Evolutionary conservation across 2,888 invertebrate genomes (phyloP), one percentile per base, ranked within the genome.

Genomic region (Drosophila seclusa): DNA sequence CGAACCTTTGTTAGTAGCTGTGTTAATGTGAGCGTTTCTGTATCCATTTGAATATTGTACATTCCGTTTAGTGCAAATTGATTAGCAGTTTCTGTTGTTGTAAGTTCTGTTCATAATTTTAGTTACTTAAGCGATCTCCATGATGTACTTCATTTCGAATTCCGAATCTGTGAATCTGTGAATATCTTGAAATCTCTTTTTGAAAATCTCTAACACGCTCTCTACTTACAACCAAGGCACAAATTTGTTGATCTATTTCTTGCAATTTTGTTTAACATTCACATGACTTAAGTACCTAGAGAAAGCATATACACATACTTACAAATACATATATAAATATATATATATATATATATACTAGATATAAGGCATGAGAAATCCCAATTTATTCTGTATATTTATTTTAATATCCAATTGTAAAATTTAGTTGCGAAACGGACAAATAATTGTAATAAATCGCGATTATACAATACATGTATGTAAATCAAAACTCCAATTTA

Each of bases 211-310:
- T 48, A 60, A 45, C 64, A 66, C 27, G 57, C 55, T 72, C 76
- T 72, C 65, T 74, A 70, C 54, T 62, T 76, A 63, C 60, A 66
- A 69, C n/a, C 49, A 70, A 69, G 53, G 76, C 78, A 68, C 76
- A 75, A 79, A 77, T 72, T 62, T 71, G 65, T 60, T 54, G 27
- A 38, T 78, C 48, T 58, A 21, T 11, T 50, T 58, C 54, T 68
- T 58, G 57, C 50, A 74, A 54, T 64, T 70, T 76, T 24, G 63
- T 78, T 69, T 54, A 66, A 34, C 68, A 65, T 76, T 73, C 52
- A 75, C 49, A 81, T 75, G 79, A 85, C 87, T 81, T 87, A 77
- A 70, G 89, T 85, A 85, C 89, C 85, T 89, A 89, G 84, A 84
- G 73, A 79, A 88, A 68, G 66, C 70, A 87, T 76, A 83, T 66